Conservation (phyloP, 2,797 vertebrate genomes). For the Microctenopoma stevenorrisi region DNA sequence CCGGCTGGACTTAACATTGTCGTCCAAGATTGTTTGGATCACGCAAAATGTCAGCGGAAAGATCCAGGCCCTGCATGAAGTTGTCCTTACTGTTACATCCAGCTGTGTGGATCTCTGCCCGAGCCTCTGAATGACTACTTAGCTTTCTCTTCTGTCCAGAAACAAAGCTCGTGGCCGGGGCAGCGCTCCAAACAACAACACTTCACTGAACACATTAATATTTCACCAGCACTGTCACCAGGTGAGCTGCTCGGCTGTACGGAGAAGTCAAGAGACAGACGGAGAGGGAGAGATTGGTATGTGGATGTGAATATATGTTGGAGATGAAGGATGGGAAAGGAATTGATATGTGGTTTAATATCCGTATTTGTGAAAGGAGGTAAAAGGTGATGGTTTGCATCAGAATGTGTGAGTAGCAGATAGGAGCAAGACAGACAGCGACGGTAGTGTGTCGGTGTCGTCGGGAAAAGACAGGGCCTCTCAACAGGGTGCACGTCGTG, state of each 20-base stretch:
- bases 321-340: slow-evolving; percentile 53
- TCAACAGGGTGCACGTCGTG: slow-evolving; percentile 47
- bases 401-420: slow-evolving; percentile 29
- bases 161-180: slow-evolving; percentile 66
- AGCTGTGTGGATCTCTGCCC: slow-evolving; percentile 31
- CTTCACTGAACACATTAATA: slow-evolving; percentile 73
- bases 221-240: slow-evolving; percentile 62
- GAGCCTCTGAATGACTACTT: slow-evolving; percentile 49
- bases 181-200: slow-evolving; percentile 69
- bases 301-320: slow-evolving; percentile 51
- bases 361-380: slow-evolving; percentile 62
- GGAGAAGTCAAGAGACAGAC: slow-evolving; percentile 30
- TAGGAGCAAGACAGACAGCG: slow-evolving; percentile 15
- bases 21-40: slow-evolving; percentile 47
- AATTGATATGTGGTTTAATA: slow-evolving; percentile 73
- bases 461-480: slow-evolving; percentile 50
- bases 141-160: slow-evolving; percentile 44
- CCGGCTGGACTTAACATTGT: slow-evolving; percentile 35
- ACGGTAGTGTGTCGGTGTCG: slow-evolving; percentile 10
- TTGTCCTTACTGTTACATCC: slow-evolving; percentile 21
- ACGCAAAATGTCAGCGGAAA: slow-evolving; percentile 15
- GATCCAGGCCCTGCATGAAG: slow-evolving; percentile 4
- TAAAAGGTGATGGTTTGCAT: slow-evolving; percentile 55
- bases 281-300: slow-evolving; percentile 13
- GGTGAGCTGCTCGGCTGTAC: slow-evolving; percentile 48